Evolutionary conservation across 2,888 invertebrate species (phyloP).

Genomic region (Amphipyra tragopoginis): DNA sequence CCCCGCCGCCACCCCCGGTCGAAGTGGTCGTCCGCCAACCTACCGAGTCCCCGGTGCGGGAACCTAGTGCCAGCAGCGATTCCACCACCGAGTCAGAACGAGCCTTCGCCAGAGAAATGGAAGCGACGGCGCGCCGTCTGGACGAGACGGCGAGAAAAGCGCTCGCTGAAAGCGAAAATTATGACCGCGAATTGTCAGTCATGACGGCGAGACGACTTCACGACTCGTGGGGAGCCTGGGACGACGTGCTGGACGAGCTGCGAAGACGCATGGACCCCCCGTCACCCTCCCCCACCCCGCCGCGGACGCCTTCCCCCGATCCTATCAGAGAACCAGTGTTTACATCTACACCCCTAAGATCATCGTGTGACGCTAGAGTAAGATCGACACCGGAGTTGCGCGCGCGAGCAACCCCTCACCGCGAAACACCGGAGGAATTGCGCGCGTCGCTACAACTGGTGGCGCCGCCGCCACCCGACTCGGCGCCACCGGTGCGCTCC

Average conservation of each 20-base stretch:
- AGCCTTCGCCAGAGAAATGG: constrained; percentile 85
- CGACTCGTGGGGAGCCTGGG: constrained; percentile 88
- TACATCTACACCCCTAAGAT: constrained; percentile 90
- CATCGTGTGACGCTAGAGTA: constrained; percentile 80
- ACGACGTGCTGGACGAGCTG: constrained; percentile 85
- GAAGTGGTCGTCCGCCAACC: constrained; percentile 66
- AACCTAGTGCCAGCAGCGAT: constrained; percentile 85
- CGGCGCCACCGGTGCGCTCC: constrained; percentile 80
- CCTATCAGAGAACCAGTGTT: constrained; percentile 84
- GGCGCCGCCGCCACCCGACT: constrained; percentile 74
- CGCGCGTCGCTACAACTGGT: constrained; percentile 90
- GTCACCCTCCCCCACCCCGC: constrained; percentile 80
- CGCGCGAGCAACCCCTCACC: constrained; percentile 78
- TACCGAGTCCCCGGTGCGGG: constrained; percentile 73
- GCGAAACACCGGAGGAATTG: constrained; percentile 86
- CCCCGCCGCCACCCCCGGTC: constrained; percentile 73
- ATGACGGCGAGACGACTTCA: constrained; percentile 86
- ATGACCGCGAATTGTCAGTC: constrained; percentile 89
- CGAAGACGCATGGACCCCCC: constrained; percentile 82
- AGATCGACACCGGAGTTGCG: constrained; percentile 91
- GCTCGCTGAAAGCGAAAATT: constrained; percentile 88
- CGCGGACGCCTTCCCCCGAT: constrained; percentile 82
- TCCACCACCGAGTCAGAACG: constrained; percentile 86
- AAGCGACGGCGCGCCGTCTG: constrained; percentile 82
- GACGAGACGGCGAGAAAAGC: constrained; percentile 82